A percentile compares a stretch with the other conserved stretches of the same genome.
phyloP scores from a whole-genome alignment of 2,113 vertebrate genomes.

The Cyphomyrus plagiostoma region DNA sequence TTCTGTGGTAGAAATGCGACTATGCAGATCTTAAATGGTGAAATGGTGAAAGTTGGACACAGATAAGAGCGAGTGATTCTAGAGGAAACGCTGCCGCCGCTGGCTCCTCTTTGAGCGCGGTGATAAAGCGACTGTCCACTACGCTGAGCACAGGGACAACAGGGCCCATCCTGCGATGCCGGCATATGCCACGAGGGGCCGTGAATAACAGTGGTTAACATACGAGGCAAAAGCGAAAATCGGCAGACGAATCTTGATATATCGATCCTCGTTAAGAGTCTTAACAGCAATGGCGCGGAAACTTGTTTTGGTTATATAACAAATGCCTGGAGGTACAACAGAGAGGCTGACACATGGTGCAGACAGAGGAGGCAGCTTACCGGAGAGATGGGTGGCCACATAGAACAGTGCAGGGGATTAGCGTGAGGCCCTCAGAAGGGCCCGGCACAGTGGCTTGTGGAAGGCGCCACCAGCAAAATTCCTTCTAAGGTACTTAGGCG shows the following conservation, averaged over 20 bases:
- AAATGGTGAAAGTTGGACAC: not conserved
- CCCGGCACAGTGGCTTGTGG: not conserved
- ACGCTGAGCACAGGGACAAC: not conserved
- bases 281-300: not conserved
- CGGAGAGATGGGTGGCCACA: not conserved
- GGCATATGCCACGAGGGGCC: not conserved
- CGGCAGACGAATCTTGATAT: not conserved
- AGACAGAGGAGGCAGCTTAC: not conserved
- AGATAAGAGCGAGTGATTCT: not conserved
- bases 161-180: not conserved
- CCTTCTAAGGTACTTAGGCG: not conserved
- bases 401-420: not conserved
- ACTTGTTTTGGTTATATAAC: not conserved
- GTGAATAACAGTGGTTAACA: not conserved
- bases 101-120: not conserved
- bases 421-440: not conserved
- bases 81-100: not conserved
- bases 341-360: constrained; percentile 15
- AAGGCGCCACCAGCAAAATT: not conserved
- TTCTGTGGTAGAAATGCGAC: too few species aligned
- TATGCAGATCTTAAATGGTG: not conserved
- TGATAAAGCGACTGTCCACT: not conserved
- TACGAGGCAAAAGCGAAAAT: not conserved
- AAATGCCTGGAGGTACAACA: constrained; percentile 5
- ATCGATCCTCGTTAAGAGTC: not conserved